Conservation (phyloP, 2,888 invertebrate genomes). For the Blastobasis adustella region DNA sequence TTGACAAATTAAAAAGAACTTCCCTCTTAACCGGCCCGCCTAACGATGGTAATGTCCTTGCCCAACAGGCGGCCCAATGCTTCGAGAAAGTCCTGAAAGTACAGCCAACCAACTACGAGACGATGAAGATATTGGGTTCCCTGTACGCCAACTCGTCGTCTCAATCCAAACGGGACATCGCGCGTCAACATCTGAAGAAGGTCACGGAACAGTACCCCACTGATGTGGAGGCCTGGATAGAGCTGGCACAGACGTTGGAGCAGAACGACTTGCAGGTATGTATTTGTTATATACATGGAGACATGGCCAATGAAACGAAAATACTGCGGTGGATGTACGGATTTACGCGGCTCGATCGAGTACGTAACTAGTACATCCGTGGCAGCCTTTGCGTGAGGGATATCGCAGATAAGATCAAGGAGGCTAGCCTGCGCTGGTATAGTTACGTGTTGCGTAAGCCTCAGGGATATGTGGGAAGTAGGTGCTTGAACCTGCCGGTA, state of each 20-base stretch:
- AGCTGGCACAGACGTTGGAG: constrained; percentile 97
- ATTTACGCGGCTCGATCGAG: no score
- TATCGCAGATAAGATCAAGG: no score
- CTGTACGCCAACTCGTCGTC: constrained; percentile 93
- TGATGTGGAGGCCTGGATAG: constrained; percentile 99
- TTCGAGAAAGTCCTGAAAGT: constrained; percentile 99
- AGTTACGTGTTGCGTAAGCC: no score
- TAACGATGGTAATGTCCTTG: not conserved
- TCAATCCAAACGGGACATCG: constrained; percentile 93
- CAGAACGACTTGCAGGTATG: constrained; percentile 88
- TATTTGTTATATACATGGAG: not conserved
- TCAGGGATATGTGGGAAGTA: no score
- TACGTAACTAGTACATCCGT: no score
- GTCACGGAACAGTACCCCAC: constrained; percentile 98
- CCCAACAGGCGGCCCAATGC: constrained; percentile 91
- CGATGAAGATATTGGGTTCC: constrained; percentile 99
- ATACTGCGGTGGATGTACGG: no score
- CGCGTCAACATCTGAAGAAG: constrained; percentile 94
- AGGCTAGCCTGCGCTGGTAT: no score
- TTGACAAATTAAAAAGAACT: no score
- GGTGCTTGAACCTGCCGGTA: no score
- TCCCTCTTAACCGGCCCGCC: no score
- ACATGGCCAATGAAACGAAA: no score
- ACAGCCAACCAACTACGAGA: constrained; percentile 98
- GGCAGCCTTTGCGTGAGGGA: no score